Percentiles rank a stretch among this genome's conserved stretches.
phyloP scores from a whole-genome alignment of 2,113 vertebrate species.

The Bombycilla garrulus region DNA sequence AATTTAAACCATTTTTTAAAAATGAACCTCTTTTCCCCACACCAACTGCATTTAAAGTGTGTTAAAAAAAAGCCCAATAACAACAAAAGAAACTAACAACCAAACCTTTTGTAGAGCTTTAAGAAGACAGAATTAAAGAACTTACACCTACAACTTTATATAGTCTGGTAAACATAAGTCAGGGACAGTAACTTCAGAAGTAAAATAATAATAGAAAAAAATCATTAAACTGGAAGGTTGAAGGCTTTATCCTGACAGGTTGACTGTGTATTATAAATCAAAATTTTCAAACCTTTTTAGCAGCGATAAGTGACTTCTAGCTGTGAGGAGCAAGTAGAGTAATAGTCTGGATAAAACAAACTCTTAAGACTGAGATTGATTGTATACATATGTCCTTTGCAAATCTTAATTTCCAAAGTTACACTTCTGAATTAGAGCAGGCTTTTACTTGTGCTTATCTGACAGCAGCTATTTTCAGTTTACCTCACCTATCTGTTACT shows the following conservation, averaged over 20 bases:
- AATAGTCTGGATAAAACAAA: not conserved
- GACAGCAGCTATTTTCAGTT: not conserved
- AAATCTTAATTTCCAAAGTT: not conserved
- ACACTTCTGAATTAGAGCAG: not conserved
- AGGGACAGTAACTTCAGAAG: not conserved
- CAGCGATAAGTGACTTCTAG: not conserved
- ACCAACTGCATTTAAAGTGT: not conserved
- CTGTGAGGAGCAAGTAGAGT: not conserved
- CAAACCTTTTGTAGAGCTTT: not conserved
- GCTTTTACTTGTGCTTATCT: not conserved
- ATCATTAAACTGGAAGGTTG: not conserved
- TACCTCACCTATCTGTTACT: not conserved
- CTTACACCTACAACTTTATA: not conserved
- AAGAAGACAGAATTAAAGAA: not conserved
- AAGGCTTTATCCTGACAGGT: not conserved
- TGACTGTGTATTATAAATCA: not conserved
- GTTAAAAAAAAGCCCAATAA: not conserved
- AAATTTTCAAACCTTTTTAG: not conserved
- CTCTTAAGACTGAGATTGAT: not conserved
- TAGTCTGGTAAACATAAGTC: not conserved
- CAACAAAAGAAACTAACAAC: not conserved
- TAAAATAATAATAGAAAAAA: not conserved
- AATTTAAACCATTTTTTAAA: not conserved
- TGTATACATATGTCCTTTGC: not conserved
- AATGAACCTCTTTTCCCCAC: not conserved